Percentiles rank a stretch among this genome's conserved stretches.
phyloP scores from a whole-genome alignment of 2,888 invertebrate genomes.

The Lepetodrilus schrolli region DNA sequence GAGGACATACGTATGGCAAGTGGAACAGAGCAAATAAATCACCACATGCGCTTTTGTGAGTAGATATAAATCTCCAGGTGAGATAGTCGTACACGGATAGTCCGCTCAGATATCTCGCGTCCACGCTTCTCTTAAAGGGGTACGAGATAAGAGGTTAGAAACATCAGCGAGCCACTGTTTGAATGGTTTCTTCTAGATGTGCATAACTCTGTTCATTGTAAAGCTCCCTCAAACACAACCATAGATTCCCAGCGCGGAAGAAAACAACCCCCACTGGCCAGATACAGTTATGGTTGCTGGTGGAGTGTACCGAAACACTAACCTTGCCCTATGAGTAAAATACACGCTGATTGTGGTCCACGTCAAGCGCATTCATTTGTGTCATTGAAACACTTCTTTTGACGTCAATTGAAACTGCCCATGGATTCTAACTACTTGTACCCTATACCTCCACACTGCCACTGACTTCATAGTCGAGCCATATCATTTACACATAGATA shows the following conservation, averaged over 20 bases:
- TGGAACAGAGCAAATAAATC: not conserved
- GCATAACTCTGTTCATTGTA: not conserved
- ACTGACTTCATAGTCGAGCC: conserved; percentile 3
- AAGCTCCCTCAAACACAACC: conserved; percentile 5
- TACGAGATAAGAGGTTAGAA: not conserved
- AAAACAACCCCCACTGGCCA: not conserved
- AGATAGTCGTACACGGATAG: not conserved
- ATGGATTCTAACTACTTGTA: conserved; percentile 5
- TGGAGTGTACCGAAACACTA: not conserved
- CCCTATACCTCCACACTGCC: not conserved
- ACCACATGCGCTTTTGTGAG: not conserved
- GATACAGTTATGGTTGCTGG: not conserved
- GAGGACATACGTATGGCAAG: not conserved
- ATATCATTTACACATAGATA: not conserved
- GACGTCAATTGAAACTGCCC: not conserved
- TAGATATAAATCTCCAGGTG: not conserved
- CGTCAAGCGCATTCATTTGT: not conserved
- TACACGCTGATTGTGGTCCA: conserved; percentile 32
- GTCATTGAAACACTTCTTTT: conserved; percentile 21
- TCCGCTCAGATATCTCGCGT: not conserved
- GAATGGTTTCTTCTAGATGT: not conserved
- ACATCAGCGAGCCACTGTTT: not conserved
- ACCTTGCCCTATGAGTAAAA: conserved; percentile 31
- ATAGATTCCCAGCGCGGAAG: not conserved
- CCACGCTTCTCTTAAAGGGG: not conserved